Conservation (phyloP, 2,113 vertebrate genomes). For the Meleagris gallopavo region DNA sequence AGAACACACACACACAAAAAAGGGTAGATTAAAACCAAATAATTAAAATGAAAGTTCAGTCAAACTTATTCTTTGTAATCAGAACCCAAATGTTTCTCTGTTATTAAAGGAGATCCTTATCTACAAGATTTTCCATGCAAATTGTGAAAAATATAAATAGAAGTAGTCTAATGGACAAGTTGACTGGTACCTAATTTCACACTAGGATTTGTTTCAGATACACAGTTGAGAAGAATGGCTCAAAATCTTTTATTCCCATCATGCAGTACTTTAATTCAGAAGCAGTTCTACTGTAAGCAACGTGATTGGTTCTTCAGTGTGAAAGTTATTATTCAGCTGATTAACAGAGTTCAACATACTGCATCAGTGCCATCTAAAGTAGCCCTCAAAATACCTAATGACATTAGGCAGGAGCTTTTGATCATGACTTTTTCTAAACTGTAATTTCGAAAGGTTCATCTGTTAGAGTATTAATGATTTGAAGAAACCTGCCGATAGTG, state of each 20-base stretch:
- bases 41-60: background rate
- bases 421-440: background rate
- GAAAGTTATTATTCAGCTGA: background rate
- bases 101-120: background rate
- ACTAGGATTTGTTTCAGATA: background rate
- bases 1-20: constrained; percentile 39
- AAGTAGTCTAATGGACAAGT: background rate
- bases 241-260: background rate
- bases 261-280: background rate
- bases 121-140: background rate
- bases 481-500: background rate
- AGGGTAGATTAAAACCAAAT: background rate
- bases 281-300: background rate
- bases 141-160: background rate
- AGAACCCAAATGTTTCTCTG: background rate
- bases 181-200: background rate
- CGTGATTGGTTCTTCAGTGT: background rate
- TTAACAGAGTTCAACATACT: background rate
- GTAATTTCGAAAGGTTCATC: background rate
- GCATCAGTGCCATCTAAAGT: background rate
- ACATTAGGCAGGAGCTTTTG: too few relatives aligned
- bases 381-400: background rate
- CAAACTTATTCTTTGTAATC: background rate
- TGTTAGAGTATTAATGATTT: background rate
- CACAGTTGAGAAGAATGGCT: background rate